These are phyloP conservation scores for Gracilinanus agilis DNA, from an alignment of 2,113 vertebrate genomes.

Conservation along the genomic window DNA sequence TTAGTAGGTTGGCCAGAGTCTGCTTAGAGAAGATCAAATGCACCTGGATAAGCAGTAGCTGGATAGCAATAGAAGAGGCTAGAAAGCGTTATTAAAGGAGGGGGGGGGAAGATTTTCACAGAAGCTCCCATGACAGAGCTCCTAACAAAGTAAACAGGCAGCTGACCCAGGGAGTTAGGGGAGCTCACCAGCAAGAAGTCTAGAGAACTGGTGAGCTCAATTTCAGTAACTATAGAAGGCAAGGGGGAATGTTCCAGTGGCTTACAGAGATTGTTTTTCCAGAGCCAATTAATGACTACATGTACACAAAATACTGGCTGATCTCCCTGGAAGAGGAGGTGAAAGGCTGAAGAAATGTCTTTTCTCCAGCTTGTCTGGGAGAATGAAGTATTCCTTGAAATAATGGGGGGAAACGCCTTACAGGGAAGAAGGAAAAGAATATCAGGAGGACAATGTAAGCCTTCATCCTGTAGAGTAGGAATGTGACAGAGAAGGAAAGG, in stretches of 20 bases:
- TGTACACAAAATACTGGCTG: not conserved
- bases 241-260: not conserved
- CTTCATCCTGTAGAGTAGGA: not conserved
- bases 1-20: not conserved
- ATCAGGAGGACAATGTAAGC: not conserved
- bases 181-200: not conserved
- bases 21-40: conserved; percentile 1
- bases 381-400: not conserved
- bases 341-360: not conserved
- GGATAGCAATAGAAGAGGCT: not conserved
- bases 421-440: not conserved
- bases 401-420: not conserved
- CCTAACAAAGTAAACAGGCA: not conserved
- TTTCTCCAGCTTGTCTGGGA: not conserved
- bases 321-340: conserved; percentile 1
- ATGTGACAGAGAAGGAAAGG: not conserved
- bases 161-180: not conserved
- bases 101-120: not conserved
- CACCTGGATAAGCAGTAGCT: not conserved
- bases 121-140: not conserved
- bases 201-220: not conserved
- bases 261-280: not conserved
- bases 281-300: conserved; percentile 5
- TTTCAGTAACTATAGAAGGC: not conserved
- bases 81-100: not conserved